phyloP scores from a whole-genome alignment of 1,140 invertebrate species.

The Drosophila ercepeae region DNA sequence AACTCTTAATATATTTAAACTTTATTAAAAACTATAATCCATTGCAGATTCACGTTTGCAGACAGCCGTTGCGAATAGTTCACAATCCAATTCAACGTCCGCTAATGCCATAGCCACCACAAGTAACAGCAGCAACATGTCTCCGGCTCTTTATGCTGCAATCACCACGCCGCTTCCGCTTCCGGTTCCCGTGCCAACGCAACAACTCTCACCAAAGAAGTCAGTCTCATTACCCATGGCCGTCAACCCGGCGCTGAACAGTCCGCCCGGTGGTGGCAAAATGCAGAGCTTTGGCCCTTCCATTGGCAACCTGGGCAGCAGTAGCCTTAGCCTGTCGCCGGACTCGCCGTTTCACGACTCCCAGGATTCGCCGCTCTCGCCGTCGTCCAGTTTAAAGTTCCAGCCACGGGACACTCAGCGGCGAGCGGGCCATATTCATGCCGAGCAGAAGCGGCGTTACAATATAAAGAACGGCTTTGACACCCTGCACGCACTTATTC shows the following conservation, averaged over 20 bases:
- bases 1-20: neutral
- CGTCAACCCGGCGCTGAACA: constrained; percentile 60
- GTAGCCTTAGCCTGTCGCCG: constrained; percentile 68
- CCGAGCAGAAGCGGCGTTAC: constrained; percentile 98
- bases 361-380: constrained; percentile 83
- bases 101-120: constrained; percentile 66
- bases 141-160: constrained; percentile 46
- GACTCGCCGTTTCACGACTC: constrained; percentile 79
- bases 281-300: constrained; percentile 49
- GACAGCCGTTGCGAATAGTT: constrained; percentile 70
- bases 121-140: constrained; percentile 35
- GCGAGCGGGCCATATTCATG: constrained; percentile 95
- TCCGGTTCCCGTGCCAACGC: constrained; percentile 39
- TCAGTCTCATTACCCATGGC: constrained; percentile 73
- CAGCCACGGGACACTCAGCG: constrained; percentile 85
- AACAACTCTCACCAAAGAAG: constrained; percentile 79
- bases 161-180: constrained; percentile 45
- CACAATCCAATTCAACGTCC: constrained; percentile 61
- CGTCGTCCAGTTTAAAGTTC: constrained; percentile 82
- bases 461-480: constrained; percentile 99
- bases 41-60: constrained; percentile 62
- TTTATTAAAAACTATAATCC: neutral
- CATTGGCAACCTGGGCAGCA: constrained; percentile 33
- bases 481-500: constrained; percentile 96
- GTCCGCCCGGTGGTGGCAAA: constrained; percentile 63